Conservation (phyloP, 2,113 vertebrate genomes). For the Zosterops borbonicus region DNA sequence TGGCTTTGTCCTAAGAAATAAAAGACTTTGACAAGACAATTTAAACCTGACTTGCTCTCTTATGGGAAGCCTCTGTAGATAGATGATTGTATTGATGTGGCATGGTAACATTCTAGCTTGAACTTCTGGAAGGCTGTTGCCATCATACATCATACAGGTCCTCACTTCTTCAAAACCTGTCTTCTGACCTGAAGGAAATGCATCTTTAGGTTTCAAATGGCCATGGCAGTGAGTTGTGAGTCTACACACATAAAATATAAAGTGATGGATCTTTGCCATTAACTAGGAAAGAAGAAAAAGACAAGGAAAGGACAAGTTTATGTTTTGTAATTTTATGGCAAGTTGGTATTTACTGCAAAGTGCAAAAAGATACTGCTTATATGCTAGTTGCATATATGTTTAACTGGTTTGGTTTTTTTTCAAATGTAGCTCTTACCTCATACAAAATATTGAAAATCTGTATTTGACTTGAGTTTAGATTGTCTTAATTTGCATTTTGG, state of each 20-base stretch:
- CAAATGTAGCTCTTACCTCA: background rate
- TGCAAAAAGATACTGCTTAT: background rate
- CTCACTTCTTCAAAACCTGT: background rate
- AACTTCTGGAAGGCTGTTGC: background rate
- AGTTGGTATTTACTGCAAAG: background rate
- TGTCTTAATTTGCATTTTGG: background rate
- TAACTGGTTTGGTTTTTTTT: background rate
- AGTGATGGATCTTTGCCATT: background rate
- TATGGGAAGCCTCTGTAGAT: background rate
- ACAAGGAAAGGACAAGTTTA: background rate
- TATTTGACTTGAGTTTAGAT: background rate
- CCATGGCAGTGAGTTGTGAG: fast-evolving
- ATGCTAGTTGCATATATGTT: background rate
- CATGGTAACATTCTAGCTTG: background rate
- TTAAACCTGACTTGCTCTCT: background rate
- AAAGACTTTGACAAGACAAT: background rate
- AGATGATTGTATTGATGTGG: background rate
- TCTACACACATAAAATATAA: background rate
- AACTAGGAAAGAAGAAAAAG: background rate
- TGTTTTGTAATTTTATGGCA: background rate
- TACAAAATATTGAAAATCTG: background rate
- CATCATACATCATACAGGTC: background rate
- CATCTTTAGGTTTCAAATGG: background rate
- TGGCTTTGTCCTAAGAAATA: background rate
- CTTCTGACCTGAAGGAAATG: background rate